phyloP scores from a whole-genome alignment of 2,797 vertebrate genomes.

The Sorex maritimensis region DNA sequence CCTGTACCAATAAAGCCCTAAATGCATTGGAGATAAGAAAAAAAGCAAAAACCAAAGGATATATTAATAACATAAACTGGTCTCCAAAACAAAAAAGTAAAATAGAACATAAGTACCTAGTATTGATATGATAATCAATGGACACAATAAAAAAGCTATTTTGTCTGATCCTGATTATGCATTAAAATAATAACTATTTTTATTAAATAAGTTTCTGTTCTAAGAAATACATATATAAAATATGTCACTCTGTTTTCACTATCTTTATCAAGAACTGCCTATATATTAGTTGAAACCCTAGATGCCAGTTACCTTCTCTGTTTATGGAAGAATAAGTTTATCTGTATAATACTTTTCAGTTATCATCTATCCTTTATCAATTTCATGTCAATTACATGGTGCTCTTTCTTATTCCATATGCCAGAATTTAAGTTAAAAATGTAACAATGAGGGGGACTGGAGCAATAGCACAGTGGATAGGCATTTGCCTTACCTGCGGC shows the following conservation, averaged over 20 bases:
- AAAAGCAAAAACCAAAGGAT: not conserved
- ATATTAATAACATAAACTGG: slow-evolving; percentile 54
- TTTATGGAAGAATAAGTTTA: not conserved
- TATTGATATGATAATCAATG: not conserved
- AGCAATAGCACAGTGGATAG: too few species aligned
- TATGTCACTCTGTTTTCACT: not conserved
- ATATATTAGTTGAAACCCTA: not conserved
- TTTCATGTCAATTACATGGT: not conserved
- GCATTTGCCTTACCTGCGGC: too few species aligned
- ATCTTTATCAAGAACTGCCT: not conserved
- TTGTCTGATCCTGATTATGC: not conserved
- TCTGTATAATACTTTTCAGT: not conserved
- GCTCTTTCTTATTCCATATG: not conserved
- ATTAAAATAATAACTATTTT: not conserved
- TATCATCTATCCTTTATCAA: not conserved
- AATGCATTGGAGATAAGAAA: slow-evolving; percentile 56
- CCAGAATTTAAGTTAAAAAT: not conserved
- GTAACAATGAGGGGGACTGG: not conserved
- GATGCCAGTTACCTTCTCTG: not conserved
- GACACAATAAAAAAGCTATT: not conserved
- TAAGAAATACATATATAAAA: not conserved
- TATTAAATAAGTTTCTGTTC: not conserved
- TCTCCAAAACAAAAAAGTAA: slow-evolving; percentile 24
- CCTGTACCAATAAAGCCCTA: slow-evolving; percentile 19
- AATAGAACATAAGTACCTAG: slow-evolving; percentile 24